A percentile compares a stretch with the other conserved stretches of the same genome.
Evolutionary conservation across 2,888 invertebrate species (phyloP).

Genomic region (Nezara viridula): DNA sequence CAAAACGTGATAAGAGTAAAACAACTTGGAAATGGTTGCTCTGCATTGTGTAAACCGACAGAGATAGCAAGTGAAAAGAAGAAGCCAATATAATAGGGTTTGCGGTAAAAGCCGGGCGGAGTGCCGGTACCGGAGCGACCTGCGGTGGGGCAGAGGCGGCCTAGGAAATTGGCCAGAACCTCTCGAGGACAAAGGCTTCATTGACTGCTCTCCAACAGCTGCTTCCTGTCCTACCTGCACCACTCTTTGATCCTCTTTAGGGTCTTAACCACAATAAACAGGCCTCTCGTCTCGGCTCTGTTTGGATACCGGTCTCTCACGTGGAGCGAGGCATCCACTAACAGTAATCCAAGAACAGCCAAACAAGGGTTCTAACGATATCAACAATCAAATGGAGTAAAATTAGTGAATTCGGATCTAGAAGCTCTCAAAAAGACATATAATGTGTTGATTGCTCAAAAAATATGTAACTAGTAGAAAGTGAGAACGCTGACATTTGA

Average conservation of each 20-base stretch:
- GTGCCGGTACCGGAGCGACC: background rate
- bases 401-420: background rate
- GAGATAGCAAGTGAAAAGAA: background rate
- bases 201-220: constrained; percentile 19
- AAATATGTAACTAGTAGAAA: too few relatives aligned
- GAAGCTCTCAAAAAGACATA: too few relatives aligned
- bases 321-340: background rate
- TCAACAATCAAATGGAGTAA: background rate
- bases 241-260: constrained; percentile 33
- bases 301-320: background rate
- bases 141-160: background rate
- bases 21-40: background rate
- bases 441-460: too few relatives aligned
- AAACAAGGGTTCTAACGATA: background rate
- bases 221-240: constrained; percentile 42
- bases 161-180: background rate
- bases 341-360: background rate
- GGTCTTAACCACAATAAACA: constrained; percentile 16
- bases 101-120: background rate
- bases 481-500: too few relatives aligned
- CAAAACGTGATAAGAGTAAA: background rate
- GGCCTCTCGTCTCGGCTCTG: background rate
- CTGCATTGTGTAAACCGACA: background rate
- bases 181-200: background rate
- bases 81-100: background rate